Base-by-base conservation (phyloP, 2,888 invertebrate genomes). In the Drosophila formosana region DNA sequence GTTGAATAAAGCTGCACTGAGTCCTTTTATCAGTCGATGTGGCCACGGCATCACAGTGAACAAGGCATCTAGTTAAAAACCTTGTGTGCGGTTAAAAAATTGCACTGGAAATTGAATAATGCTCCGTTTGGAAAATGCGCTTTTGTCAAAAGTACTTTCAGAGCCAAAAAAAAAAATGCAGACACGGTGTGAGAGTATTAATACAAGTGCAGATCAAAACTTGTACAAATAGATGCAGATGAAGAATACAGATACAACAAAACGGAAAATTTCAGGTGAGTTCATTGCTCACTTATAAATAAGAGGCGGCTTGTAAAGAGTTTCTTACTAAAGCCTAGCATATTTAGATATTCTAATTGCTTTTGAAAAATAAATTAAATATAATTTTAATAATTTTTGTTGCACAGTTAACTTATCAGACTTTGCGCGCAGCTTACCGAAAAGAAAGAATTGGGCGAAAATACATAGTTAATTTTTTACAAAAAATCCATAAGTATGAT, bases 1-100 rank as follows among this genome's bases (percentile, higher is more conserved):
- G 80, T 82, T 79, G 68, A 73, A 88, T 77, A 69, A 80, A 75
- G 75, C 75, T 66, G 49, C 55, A 53, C 60, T 53, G 69, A 69
- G 66, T 86, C 56, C 68, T 71, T 74, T 83, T 73, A 80, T 80
- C 73, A 68, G n/a, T 51, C 5, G 30, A 26, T 26, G 56, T 51
- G 53, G 37, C 61, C 37, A 56, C 34, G 47, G 41, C 34, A 47
- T n/a, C 25, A 32, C 13, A 13, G 13, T 7, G 37, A 8, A 6
- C 25, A 39, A 43, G 11, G 13, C n/a, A 28, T 63, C 46, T 58
- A 25, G 61, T 41, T 43, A 6, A 65, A 60, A 50, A 26, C n/a
- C 37, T 26, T 43, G 9, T 37, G 23, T n/a, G 57, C 25, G 37
- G 26, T 25, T 55, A 46, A 58, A 57, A 18, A 39, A 39, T n/a